A percentile compares a stretch with the other conserved stretches of the same genome.
Evolutionary conservation across 1,140 invertebrate species (phyloP).

Genomic region (Brachionus koreanus): DNA sequence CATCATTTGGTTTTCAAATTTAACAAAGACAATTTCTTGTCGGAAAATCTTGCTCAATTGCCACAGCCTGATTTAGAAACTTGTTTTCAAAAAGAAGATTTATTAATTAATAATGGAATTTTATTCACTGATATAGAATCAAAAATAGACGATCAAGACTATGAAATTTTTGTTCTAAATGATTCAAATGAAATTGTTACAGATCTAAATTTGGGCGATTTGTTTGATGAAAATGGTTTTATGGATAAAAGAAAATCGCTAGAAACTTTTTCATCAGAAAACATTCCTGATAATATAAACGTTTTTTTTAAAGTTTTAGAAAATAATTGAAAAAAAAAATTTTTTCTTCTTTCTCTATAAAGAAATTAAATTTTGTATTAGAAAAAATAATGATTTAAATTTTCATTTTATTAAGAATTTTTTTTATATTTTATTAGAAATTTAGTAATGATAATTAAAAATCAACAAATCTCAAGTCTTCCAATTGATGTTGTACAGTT

Average conservation of each 20-base stretch:
- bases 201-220: neutral
- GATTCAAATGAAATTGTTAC: constrained; percentile 16
- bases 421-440: neutral
- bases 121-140: neutral
- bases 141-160: constrained; percentile 7
- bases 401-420: too few species aligned
- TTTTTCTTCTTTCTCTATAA: neutral
- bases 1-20: constrained; percentile 31
- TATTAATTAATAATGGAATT: neutral
- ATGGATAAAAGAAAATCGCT: constrained; percentile 24
- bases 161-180: constrained; percentile 21
- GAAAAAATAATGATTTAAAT: too few species aligned
- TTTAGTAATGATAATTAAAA: neutral
- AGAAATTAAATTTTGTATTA: too few species aligned
- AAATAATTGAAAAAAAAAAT: neutral
- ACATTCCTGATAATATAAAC: constrained; percentile 15
- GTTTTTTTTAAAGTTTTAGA: constrained; percentile 29
- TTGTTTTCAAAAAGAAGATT: neutral
- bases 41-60: constrained; percentile 19
- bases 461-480: constrained; percentile 25
- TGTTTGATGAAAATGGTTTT: constrained; percentile 18
- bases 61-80: neutral
- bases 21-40: neutral
- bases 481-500: constrained; percentile 28
- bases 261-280: neutral